Evolutionary conservation across 2,797 vertebrate genomes (phyloP).

Genomic region (Coccyzus lansbergi): DNA sequence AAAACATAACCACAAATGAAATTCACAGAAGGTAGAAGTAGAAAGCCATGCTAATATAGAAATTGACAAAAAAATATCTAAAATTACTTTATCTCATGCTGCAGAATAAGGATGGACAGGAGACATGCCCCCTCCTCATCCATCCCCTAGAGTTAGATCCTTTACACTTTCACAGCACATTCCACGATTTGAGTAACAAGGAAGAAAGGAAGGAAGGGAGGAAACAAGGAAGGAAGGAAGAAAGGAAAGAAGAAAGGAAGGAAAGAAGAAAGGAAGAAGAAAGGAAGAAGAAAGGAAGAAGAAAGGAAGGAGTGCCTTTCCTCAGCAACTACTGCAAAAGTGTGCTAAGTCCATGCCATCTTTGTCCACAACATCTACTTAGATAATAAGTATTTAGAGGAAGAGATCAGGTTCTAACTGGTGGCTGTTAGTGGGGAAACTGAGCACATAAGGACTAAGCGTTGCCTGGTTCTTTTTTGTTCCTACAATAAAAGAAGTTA

Average conservation of each 20-base stretch:
- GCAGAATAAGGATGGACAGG: background rate
- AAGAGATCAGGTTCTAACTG: background rate
- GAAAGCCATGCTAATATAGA: background rate
- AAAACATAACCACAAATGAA: background rate
- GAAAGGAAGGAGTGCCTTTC: background rate
- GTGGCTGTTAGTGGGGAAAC: background rate
- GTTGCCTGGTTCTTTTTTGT: background rate
- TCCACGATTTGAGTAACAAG: rapidly evolving
- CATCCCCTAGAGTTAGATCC: background rate
- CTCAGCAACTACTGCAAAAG: background rate
- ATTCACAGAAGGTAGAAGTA: background rate
- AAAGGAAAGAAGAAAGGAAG: background rate
- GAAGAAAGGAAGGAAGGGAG: too few species aligned
- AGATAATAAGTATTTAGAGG: background rate
- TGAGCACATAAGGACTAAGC: background rate
- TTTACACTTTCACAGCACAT: rapidly evolving
- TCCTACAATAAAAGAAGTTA: background rate
- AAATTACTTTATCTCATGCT: background rate
- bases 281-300: background rate
- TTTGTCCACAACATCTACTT: background rate
- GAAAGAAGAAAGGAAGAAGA: background rate
- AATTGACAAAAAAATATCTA: background rate
- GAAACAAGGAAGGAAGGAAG: too few species aligned
- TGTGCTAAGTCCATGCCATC: background rate
- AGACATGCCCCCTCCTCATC: background rate